Base-by-base conservation (phyloP, 2,113 vertebrate species). In the Limanda limanda region DNA sequence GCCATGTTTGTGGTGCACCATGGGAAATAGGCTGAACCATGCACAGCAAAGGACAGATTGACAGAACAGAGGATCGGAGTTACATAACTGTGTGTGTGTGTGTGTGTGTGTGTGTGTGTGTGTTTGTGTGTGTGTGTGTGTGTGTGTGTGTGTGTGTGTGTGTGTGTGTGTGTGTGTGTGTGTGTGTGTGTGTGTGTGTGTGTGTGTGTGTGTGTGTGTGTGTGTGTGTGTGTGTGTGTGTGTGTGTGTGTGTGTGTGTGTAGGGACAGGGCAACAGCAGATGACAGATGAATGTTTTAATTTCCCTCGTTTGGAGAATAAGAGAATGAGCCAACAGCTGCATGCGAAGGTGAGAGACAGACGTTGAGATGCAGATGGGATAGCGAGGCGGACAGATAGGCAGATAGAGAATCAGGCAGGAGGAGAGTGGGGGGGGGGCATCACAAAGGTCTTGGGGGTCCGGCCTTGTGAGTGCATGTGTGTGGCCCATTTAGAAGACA, bases 11-110 rank as follows among this genome's bases (percentile, higher is more conserved):
- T 14, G 52, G 24, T 74, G 74, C 79, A 85, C 61, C 79, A 82
- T 83, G 81, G 56, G 77, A 74, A 85, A 84, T 59, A 25, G 71
- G 71, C 83, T 68, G 72, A 82, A 77, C 74, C 89, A 90, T 86
- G 89, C 88, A 82, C 70, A 82, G 77, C 81, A 82, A 69, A 84
- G 72, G 76, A 79, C 64, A 74, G 76, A 76, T 21, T 68, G 73
- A 75, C 40, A 83, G 62, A 81, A 71, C 51, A 81, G 57, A 87
- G 68, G 47, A 57, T 31, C 5, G 14, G 68, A 37, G 35, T 37
- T 10, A 2, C 31, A 7, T 31, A 31, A 31, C 6, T 31, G 5
- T 37, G 4, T 37, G 14, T 51, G 14, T 20, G 5, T 20, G 47
- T 48, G 47, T 18, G 47, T 48, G 15, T 18, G 47, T 48, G 47